These are phyloP conservation scores for Choreutis nemorana DNA, from an alignment of 2,888 invertebrate genomes.

Conservation along the genomic window DNA sequence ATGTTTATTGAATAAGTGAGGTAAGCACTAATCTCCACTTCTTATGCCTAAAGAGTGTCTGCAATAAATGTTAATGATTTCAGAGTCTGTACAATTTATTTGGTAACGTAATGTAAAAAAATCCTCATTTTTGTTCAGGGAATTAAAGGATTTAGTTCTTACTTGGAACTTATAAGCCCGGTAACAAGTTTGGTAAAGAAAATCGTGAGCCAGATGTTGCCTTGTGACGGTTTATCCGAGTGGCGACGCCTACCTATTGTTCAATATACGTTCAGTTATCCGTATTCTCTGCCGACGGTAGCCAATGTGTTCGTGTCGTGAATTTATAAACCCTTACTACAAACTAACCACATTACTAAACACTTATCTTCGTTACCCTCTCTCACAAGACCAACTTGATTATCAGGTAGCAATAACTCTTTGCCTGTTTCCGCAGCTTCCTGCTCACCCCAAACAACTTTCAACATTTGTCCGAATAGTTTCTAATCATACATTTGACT, in stretches of 20 bases:
- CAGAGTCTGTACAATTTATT: no score
- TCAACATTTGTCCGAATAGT: slow-evolving; percentile 15
- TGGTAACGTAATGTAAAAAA: no score
- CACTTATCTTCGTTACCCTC: not conserved
- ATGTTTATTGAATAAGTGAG: no score
- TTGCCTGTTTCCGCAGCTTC: no score
- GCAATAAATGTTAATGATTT: no score
- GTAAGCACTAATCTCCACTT: no score
- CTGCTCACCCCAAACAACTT: slow-evolving; percentile 21
- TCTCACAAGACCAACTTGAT: not conserved
- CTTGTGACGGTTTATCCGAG: slow-evolving; percentile 10
- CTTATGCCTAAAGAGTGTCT: no score
- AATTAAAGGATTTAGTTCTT: no score
- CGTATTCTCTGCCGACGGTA: slow-evolving; percentile 16
- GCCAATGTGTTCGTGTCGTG: slow-evolving; percentile 21
- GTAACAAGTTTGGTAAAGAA: slow-evolving; percentile 23
- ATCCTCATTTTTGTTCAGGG: no score
- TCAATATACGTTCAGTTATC: slow-evolving; percentile 18
- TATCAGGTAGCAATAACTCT: no score
- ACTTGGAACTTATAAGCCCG: no score
- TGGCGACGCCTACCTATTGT: slow-evolving; percentile 20
- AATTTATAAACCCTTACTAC: slow-evolving; percentile 13
- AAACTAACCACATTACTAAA: not conserved
- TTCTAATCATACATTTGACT: slow-evolving; percentile 19
- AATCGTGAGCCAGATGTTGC: slow-evolving; percentile 25